Percentiles rank a stretch among this genome's conserved stretches.
Evolutionary conservation across 2,113 vertebrate genomes (phyloP).

Genomic region (Scartelaos histophorus): DNA sequence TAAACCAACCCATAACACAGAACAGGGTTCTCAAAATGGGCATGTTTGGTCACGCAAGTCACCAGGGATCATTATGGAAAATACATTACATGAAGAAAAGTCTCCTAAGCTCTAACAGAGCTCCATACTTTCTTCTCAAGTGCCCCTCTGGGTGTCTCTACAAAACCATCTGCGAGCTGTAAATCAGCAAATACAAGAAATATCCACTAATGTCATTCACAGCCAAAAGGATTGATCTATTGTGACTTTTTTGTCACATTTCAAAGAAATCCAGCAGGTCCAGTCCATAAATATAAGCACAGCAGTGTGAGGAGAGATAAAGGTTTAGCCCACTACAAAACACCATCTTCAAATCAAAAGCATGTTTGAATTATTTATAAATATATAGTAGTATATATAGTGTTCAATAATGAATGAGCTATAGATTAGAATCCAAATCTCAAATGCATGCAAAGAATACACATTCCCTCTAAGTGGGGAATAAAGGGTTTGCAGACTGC

Average conservation of each 20-base stretch:
- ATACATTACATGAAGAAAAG: slow-evolving; percentile 45
- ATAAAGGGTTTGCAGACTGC: neutral
- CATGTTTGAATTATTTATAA: slow-evolving; percentile 31
- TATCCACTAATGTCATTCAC: neutral
- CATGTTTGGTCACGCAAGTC: slow-evolving; percentile 25
- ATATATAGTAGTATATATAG: neutral
- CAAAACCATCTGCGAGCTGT: slow-evolving; percentile 28
- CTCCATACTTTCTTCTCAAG: slow-evolving; percentile 15
- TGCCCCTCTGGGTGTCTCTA: slow-evolving; percentile 18
- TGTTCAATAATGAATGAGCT: slow-evolving; percentile 10
- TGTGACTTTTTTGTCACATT: neutral
- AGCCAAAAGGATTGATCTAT: neutral
- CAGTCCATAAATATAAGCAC: neutral
- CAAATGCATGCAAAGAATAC: neutral
- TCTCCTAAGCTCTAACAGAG: slow-evolving; percentile 9
- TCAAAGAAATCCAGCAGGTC: neutral
- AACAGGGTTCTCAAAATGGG: slow-evolving; percentile 11
- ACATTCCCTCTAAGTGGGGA: neutral
- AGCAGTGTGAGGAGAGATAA: neutral
- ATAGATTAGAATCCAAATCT: slow-evolving; percentile 7
- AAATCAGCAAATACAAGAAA: slow-evolving; percentile 11
- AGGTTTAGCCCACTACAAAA: neutral
- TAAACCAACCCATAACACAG: neutral
- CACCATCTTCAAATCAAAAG: slow-evolving; percentile 19
- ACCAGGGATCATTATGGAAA: slow-evolving; percentile 32